phyloP scores from a whole-genome alignment of 1,140 invertebrate species.

The Halictus rubicundus region DNA sequence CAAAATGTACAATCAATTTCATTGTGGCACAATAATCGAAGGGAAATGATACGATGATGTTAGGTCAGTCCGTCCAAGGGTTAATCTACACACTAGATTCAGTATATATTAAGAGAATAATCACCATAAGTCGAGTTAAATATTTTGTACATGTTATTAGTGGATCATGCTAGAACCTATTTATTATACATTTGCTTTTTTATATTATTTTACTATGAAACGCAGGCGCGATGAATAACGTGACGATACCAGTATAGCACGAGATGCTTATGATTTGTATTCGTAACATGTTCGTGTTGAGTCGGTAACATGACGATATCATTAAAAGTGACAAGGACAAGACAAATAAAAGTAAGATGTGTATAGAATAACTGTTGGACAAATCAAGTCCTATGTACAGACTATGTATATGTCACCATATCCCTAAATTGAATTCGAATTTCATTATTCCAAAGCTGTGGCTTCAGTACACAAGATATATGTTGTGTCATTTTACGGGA shows the following conservation, averaged over 20 bases:
- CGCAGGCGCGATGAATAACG: not conserved
- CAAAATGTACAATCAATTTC: conserved; percentile 45
- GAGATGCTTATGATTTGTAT: conserved; percentile 27
- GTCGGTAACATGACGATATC: not conserved
- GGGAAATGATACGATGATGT: conserved; percentile 26
- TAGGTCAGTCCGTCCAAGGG: conserved; percentile 62
- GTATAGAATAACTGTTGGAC: conserved; percentile 42
- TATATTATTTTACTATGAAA: conserved; percentile 42
- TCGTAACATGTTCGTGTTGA: not conserved
- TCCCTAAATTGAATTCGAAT: conserved; percentile 8
- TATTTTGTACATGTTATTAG: conserved; percentile 57
- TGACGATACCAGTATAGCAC: not conserved
- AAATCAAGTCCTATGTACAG: conserved; percentile 21
- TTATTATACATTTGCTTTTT: conserved; percentile 40
- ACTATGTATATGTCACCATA: conserved; percentile 13
- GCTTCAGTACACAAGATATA: not conserved
- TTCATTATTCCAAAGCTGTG: not conserved
- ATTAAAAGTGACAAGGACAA: not conserved
- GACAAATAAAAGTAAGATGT: conserved; percentile 15
- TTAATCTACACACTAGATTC: conserved; percentile 53
- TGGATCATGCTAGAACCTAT: conserved; percentile 1
- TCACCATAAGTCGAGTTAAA: conserved; percentile 11
- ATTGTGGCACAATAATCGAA: conserved; percentile 45
- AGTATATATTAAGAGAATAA: conserved; percentile 38
- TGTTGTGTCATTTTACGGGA: conserved; percentile 4